A percentile compares a stretch with the other conserved stretches of the same genome.
Conservation (phyloP, 2,113 vertebrate genomes). For the Telmatochromis sp. region DNA sequence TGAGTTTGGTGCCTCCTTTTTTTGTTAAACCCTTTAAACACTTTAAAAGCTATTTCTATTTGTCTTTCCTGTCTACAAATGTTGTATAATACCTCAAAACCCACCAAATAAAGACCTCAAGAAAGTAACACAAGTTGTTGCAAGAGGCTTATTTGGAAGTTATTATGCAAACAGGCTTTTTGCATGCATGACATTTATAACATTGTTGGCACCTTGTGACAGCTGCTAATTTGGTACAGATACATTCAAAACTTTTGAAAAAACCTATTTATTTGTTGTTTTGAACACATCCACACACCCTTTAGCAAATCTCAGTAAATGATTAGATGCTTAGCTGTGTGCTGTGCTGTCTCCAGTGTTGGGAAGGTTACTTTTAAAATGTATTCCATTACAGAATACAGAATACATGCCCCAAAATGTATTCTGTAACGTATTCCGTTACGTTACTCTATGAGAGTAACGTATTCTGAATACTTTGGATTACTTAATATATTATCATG, state of each 20-base stretch:
- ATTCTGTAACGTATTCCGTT: no score
- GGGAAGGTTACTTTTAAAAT: no score
- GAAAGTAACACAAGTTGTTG: neutral
- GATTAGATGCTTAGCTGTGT: neutral
- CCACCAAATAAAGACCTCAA: neutral
- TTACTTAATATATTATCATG: no score
- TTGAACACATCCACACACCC: neutral
- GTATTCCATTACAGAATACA: no score
- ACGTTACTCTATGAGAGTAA: no score
- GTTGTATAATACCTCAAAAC: neutral
- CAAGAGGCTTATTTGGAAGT: neutral
- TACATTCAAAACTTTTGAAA: neutral
- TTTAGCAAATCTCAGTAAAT: neutral
- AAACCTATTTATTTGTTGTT: neutral
- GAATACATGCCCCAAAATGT: no score
- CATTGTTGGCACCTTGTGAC: neutral
- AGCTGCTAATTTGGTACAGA: neutral
- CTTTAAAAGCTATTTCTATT: accelerated
- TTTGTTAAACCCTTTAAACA: neutral
- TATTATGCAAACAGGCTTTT: neutral
- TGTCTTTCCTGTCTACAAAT: neutral
- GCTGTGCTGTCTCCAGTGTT: accelerated
- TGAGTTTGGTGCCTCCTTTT: neutral
- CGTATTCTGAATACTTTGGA: no score
- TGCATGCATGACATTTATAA: neutral